These are phyloP conservation scores for Turritopsis dohrnii DNA, from an alignment of 30 jellyfish, hydroid and myxozoan species.

Conservation along the genomic window DNA sequence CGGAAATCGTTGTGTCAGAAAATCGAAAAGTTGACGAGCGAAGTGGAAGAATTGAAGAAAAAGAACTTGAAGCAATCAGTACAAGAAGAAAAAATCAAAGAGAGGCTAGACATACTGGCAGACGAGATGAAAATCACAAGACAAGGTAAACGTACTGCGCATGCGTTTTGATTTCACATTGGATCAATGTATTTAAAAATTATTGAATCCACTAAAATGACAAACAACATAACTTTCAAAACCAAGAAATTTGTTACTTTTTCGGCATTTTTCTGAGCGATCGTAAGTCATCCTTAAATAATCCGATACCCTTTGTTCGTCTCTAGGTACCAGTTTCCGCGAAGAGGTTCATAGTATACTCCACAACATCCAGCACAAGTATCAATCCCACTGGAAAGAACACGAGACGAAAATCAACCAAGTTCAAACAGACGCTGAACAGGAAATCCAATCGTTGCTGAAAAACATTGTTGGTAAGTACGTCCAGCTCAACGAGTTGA, in stretches of 20 bases:
- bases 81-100: slow-evolving; percentile 29
- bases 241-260: no score
- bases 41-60: slow-evolving; percentile 29
- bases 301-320: background rate
- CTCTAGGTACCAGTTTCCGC: slow-evolving; percentile 33
- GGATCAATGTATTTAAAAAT: no score
- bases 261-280: no score
- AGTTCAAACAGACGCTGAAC: slow-evolving; percentile 86
- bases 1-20: slow-evolving; percentile 50
- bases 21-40: slow-evolving; percentile 29
- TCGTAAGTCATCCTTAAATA: no score
- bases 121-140: slow-evolving; percentile 26
- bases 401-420: slow-evolving; percentile 56
- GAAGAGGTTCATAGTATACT: slow-evolving; percentile 61
- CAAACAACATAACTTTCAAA: no score
- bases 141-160: no score
- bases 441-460: slow-evolving; percentile 73
- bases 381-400: slow-evolving; percentile 56
- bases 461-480: slow-evolving; percentile 65
- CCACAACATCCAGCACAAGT: slow-evolving; percentile 70
- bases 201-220: no score
- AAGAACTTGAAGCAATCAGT: slow-evolving; percentile 24
- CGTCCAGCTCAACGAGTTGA: slow-evolving; percentile 44
- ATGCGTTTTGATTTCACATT: no score
- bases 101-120: slow-evolving; percentile 31